Base-by-base conservation (phyloP, 2,797 vertebrate genomes). In the Coendou prehensilis region DNA sequence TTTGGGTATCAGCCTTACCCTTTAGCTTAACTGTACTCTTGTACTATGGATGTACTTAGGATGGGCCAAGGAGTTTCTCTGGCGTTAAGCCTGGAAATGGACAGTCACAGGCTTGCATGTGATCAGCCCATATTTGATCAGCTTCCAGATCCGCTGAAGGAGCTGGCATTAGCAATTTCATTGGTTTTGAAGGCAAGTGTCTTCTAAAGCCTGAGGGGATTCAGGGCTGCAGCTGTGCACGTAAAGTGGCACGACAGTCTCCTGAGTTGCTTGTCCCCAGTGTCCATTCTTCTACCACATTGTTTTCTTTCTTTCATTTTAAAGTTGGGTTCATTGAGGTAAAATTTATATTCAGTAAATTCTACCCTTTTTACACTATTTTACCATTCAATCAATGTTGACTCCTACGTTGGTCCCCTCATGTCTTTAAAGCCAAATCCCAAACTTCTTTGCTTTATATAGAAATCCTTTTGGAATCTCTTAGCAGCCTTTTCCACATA, bases 291-390 rank as follows among this genome's bases (percentile, higher is more conserved):
- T 95, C 17, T 81, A 93, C 37, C 23, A 80, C 61, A 61, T 22
- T 59, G 7, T 90, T 84, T 94, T 86, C 0, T 88, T 95, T 71
- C 7, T 69, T 94, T 88, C 37, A 90, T 95, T 94, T 81, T 45
- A 91, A 89, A 93, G 71, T 87, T 33, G 73, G 17, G 18, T 75
- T 90, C 56, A 85, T 10, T 88, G 59, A 73, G 17, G 33, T 61
- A 84, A 82, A 63, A 89, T 87, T 95, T 95, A 89, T 41, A 94
- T 56, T 94, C 8, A 84, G 86, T n/a, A 87, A 33, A 89, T 86
- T 92, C 89, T 37, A 95, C 17, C 37, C 15, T 52, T 95, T 92
- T 61, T 57, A 79, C 85, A 83, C 9, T 1, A 7, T 85, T 94
- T 79, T 89, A 76, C 33, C 61, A 80, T 64, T 95, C 52, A 87